Evolutionary conservation across 2,888 invertebrate genomes (phyloP).

Genomic region (Protonemura montana): DNA sequence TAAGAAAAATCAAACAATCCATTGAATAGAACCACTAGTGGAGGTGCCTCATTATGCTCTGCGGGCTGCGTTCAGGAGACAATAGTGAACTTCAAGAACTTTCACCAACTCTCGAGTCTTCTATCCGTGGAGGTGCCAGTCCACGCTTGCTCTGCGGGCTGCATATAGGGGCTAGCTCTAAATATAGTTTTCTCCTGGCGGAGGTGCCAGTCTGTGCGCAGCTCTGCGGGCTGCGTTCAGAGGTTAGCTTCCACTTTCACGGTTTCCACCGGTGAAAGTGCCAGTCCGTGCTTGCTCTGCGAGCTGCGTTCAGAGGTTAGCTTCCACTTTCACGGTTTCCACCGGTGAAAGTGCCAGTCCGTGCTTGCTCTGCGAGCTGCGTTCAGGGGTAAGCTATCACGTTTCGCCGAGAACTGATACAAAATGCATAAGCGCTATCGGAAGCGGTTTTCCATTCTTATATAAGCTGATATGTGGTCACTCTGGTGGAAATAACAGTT

Average conservation of each 20-base stretch:
- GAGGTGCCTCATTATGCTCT: too few species aligned
- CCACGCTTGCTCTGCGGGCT: too few species aligned
- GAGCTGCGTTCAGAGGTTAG: background rate
- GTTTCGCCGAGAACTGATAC: background rate
- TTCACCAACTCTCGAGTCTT: too few species aligned
- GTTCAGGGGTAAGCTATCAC: background rate
- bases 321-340: background rate
- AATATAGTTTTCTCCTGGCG: too few species aligned
- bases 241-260: background rate
- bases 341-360: background rate
- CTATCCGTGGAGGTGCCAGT: too few species aligned
- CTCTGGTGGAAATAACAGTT: conserved; percentile 30
- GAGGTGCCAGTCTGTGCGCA: too few species aligned
- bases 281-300: background rate
- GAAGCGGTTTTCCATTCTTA: background rate
- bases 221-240: too few species aligned
- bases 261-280: background rate
- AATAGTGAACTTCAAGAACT: too few species aligned
- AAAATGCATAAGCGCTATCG: background rate
- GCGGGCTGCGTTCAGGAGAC: too few species aligned
- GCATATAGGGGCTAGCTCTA: too few species aligned
- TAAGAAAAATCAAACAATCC: too few species aligned
- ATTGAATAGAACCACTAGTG: too few species aligned
- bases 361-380: background rate
- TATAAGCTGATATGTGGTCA: conserved; percentile 17